Percentiles rank a stretch among this genome's conserved stretches.
These are phyloP conservation scores for Cotesia congregata DNA, from an alignment of 2,888 invertebrate species.

Conservation along the genomic window DNA sequence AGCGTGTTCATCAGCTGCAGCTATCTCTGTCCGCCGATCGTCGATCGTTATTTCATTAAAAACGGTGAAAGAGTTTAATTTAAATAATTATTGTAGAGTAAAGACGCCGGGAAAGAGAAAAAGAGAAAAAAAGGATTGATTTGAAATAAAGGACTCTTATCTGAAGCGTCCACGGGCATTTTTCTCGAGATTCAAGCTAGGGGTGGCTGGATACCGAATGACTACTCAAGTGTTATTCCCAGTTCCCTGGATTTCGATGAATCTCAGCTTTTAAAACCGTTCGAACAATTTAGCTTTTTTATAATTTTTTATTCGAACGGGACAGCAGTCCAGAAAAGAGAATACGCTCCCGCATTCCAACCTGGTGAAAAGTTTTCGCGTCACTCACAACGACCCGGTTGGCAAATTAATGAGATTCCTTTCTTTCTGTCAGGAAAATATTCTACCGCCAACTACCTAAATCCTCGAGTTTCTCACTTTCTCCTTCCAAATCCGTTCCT, in stretches of 20 bases:
- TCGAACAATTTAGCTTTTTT: background rate
- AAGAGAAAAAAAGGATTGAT: background rate
- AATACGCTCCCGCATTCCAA: constrained; percentile 44
- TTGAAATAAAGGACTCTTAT: constrained; percentile 9
- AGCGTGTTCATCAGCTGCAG: background rate
- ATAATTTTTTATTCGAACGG: constrained; percentile 25
- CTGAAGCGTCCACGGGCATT: constrained; percentile 3
- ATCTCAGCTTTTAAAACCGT: constrained; percentile 30
- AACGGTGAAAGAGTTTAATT: constrained; percentile 4
- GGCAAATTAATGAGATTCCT: constrained; percentile 66
- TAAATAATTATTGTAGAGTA: background rate
- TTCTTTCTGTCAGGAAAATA: constrained; percentile 62
- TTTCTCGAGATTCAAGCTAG: background rate
- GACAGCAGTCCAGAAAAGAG: constrained; percentile 30
- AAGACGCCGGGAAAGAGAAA: background rate
- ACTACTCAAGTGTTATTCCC: constrained; percentile 41
- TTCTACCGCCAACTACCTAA: constrained; percentile 50
- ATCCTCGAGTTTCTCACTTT: constrained; percentile 10
- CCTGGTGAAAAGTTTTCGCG: constrained; percentile 61
- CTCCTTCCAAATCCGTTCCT: constrained; percentile 19
- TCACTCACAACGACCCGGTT: constrained; percentile 51
- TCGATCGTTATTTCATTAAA: constrained; percentile 20
- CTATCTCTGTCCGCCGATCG: background rate
- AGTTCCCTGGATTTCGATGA: constrained; percentile 50
- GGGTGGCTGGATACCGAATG: constrained; percentile 3